These are phyloP conservation scores for Chaetogeoica ovagalla DNA, from an alignment of 2,888 invertebrate genomes.

Conservation along the genomic window DNA sequence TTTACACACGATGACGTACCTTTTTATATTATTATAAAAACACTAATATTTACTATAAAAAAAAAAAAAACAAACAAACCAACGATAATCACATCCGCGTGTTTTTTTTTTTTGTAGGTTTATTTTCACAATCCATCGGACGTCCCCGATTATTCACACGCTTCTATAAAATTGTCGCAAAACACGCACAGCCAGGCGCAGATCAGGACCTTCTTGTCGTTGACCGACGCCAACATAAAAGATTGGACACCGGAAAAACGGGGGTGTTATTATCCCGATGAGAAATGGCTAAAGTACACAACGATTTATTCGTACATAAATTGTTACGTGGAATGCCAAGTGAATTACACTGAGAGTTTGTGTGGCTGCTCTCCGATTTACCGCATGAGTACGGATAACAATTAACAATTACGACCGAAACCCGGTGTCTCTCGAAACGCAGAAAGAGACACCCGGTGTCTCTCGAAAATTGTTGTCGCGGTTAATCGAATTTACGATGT, in stretches of 20 bases:
- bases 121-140: slow-evolving; percentile 42
- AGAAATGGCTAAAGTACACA: slow-evolving; percentile 28
- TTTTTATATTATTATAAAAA: not conserved
- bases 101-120: not conserved
- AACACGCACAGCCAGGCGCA: slow-evolving; percentile 18
- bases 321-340: slow-evolving; percentile 40
- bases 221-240: slow-evolving; percentile 15
- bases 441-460: no score
- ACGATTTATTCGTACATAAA: slow-evolving; percentile 31
- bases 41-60: not conserved
- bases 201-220: not conserved
- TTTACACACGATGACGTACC: no score
- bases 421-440: no score
- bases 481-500: no score
- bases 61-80: no score
- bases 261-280: slow-evolving; percentile 37
- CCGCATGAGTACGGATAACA: slow-evolving; percentile 1
- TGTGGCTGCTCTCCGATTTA: slow-evolving; percentile 28
- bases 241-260: slow-evolving; percentile 27
- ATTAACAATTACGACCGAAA: not conserved
- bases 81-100: not conserved
- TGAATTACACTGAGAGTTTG: slow-evolving; percentile 14
- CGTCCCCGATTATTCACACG: slow-evolving; percentile 35
- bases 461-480: no score
- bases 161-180: slow-evolving; percentile 30